phyloP scores from a whole-genome alignment of 2,113 vertebrate genomes.

The Paratilapia polleni region DNA sequence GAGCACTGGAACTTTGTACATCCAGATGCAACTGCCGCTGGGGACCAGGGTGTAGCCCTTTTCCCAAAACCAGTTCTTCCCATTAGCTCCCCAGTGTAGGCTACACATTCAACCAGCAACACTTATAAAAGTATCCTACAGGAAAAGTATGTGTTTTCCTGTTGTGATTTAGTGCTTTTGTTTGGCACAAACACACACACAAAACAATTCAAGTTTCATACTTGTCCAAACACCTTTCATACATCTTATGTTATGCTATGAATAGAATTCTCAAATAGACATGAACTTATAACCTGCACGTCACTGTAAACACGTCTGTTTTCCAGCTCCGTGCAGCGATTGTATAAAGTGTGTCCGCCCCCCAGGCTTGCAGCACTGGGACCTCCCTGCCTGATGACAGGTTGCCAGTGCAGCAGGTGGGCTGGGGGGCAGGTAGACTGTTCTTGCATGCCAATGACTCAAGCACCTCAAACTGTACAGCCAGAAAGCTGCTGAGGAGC shows the following conservation, averaged over 20 bases:
- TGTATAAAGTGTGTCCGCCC: conserved; percentile 44
- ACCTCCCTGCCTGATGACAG: conserved; percentile 23
- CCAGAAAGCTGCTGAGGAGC: conserved; percentile 87
- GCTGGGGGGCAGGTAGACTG: conserved; percentile 88
- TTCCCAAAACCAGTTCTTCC: not conserved
- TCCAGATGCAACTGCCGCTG: too few relatives aligned
- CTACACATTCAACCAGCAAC: not conserved
- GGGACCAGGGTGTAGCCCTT: too few relatives aligned
- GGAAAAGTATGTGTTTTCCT: too few relatives aligned
- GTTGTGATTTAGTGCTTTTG: too few relatives aligned
- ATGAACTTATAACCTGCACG: too few relatives aligned
- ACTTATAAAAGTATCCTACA: not conserved
- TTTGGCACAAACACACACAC: too few relatives aligned
- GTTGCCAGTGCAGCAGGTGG: conserved; percentile 62
- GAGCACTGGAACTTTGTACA: not conserved
- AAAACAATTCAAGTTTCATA: too few relatives aligned
- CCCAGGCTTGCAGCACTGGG: conserved; percentile 59
- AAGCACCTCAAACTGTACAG: conserved; percentile 95
- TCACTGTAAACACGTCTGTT: not conserved
- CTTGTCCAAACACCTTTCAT: too few relatives aligned
- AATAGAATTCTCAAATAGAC: too few relatives aligned
- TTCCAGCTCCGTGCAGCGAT: not conserved
- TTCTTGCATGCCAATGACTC: conserved; percentile 98
- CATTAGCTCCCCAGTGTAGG: not conserved
- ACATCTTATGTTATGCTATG: too few relatives aligned